Evolutionary conservation across 2,113 vertebrate genomes (phyloP).

Genomic region (Fregata magnificens): DNA sequence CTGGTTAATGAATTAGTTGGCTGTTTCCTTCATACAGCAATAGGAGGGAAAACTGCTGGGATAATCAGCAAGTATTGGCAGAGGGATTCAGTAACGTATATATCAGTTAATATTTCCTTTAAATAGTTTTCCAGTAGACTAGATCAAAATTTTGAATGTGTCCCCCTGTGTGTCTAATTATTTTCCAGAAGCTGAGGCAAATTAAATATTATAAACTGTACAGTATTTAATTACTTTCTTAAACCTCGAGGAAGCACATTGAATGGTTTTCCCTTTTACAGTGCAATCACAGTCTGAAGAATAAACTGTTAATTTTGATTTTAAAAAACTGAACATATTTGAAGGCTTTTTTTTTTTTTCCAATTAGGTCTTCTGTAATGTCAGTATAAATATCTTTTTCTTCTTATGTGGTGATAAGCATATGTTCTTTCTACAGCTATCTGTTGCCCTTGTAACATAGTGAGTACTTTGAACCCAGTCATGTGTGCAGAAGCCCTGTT

Average conservation of each 20-base stretch:
- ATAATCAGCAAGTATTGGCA: slow-evolving; percentile 55
- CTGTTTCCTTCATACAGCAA: slow-evolving; percentile 36
- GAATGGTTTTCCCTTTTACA: background rate
- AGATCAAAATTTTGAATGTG: background rate
- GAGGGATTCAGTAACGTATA: background rate
- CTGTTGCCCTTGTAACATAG: background rate
- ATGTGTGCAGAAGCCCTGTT: background rate
- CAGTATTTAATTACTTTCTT: background rate
- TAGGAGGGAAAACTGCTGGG: slow-evolving; percentile 40
- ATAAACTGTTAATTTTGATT: background rate
- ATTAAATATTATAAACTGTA: background rate
- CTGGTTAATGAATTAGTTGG: slow-evolving; percentile 62
- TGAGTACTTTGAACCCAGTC: background rate
- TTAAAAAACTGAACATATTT: background rate
- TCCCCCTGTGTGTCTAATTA: background rate
- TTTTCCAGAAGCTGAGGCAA: background rate
- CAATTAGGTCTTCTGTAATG: background rate
- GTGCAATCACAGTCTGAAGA: background rate
- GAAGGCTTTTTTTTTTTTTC: background rate
- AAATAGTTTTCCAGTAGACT: background rate
- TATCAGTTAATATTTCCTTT: slow-evolving; percentile 18
- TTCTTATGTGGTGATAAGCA: background rate
- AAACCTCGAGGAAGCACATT: background rate
- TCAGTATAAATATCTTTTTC: background rate
- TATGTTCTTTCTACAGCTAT: background rate